Conservation (phyloP, 2,888 invertebrate genomes). For the Eristalinus aeneus region DNA sequence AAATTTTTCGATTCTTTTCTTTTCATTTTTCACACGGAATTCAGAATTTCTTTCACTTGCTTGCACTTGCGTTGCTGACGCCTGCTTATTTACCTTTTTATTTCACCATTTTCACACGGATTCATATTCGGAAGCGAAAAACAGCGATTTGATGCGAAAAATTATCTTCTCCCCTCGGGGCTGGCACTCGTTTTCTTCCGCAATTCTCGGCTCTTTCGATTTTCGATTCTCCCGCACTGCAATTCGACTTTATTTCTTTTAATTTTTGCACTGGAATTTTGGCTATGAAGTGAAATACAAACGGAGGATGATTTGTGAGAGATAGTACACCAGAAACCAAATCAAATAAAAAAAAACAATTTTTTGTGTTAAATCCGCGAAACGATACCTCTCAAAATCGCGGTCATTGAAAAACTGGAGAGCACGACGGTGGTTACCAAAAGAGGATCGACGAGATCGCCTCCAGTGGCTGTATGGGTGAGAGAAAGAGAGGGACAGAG, state of each 20-base stretch:
- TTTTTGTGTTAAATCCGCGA: conserved; percentile 72
- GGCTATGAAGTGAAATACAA: conserved; percentile 6
- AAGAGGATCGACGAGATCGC: conserved; percentile 64
- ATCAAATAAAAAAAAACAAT: background rate
- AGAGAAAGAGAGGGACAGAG: conserved; percentile 31
- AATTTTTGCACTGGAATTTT: background rate
- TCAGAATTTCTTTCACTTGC: conserved; percentile 7
- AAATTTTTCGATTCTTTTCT: background rate
- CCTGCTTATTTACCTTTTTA: conserved; percentile 33
- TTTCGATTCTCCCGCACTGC: conserved; percentile 5
- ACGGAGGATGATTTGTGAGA: conserved; percentile 19
- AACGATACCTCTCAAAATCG: conserved; percentile 78
- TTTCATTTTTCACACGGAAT: background rate
- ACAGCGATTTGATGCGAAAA: background rate
- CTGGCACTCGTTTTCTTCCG: background rate
- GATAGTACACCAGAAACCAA: conserved; percentile 17
- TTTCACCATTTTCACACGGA: conserved; percentile 40
- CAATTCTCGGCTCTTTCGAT: background rate
- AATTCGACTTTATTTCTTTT: background rate
- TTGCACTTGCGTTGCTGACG: background rate
- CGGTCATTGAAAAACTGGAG: conserved; percentile 80
- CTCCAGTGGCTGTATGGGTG: conserved; percentile 29
- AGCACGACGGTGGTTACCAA: conserved; percentile 60
- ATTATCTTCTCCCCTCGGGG: conserved; percentile 18
- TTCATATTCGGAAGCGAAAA: background rate